phyloP scores from a whole-genome alignment of 2,888 invertebrate genomes.

The Priapulus caudatus region DNA sequence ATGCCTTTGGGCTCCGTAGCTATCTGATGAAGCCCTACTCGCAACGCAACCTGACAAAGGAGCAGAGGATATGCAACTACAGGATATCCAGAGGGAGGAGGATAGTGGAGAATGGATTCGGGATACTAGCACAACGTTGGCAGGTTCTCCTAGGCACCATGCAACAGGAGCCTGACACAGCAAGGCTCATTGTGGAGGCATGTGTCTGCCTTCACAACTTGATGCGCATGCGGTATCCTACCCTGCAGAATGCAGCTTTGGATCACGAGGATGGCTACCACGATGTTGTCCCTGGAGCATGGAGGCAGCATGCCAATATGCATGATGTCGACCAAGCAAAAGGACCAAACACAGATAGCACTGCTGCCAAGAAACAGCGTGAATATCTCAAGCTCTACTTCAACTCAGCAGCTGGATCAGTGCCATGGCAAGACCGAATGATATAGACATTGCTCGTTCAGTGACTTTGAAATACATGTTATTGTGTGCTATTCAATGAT shows the following conservation, averaged over 20 bases:
- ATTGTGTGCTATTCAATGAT: no score
- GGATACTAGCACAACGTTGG: no score
- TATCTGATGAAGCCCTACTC: constrained; percentile 23
- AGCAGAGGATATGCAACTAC: constrained; percentile 23
- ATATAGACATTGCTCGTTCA: no score
- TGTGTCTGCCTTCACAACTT: constrained; percentile 5
- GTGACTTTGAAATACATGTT: no score
- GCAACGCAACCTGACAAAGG: constrained; percentile 15
- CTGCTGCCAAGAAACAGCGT: constrained; percentile 16
- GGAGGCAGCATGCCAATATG: constrained; percentile 19
- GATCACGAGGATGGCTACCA: constrained; percentile 18
- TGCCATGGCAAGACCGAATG: constrained; percentile 22
- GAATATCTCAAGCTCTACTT: constrained; percentile 19
- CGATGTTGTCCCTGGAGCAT: constrained; percentile 19
- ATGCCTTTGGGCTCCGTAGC: constrained; percentile 22
- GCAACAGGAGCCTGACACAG: constrained; percentile 15
- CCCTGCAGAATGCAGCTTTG: background rate
- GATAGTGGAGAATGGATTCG: constrained; percentile 23
- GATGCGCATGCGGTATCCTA: constrained; percentile 4
- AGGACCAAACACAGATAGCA: constrained; percentile 18
- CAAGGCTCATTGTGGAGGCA: background rate
- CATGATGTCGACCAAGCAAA: constrained; percentile 13
- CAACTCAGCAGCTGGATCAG: constrained; percentile 17
- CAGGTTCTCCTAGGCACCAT: no score
- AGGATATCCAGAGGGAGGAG: constrained; percentile 20